These are phyloP conservation scores for Noctua janthe DNA, from an alignment of 2,888 invertebrate species.

Conservation along the genomic window DNA sequence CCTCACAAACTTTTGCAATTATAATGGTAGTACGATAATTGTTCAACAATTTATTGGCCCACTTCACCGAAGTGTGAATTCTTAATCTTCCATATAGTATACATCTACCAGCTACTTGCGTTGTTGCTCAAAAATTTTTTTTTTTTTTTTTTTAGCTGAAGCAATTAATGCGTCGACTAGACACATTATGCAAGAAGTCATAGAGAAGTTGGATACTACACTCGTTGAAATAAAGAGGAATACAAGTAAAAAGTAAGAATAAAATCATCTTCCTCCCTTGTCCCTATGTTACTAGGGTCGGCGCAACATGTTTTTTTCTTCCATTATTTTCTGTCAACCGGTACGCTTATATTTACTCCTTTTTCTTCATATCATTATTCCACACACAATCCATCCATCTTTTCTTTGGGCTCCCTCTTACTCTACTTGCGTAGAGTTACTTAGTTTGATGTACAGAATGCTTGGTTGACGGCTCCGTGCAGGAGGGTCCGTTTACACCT, in stretches of 20 bases:
- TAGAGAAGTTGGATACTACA: slow-evolving; percentile 81
- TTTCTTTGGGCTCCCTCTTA: not conserved
- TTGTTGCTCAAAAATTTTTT: not conserved
- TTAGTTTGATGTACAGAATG: too few relatives aligned
- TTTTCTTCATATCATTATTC: not conserved
- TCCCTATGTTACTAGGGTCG: not conserved
- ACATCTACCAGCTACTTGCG: not conserved
- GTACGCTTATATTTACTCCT: not conserved
- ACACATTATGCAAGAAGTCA: slow-evolving; percentile 73
- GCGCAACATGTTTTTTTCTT: not conserved
- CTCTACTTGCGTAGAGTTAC: too few relatives aligned
- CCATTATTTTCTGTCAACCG: not conserved
- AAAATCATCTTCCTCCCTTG: not conserved
- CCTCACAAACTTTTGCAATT: not conserved
- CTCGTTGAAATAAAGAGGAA: slow-evolving; percentile 77
- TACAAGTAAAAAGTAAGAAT: slow-evolving; percentile 77
- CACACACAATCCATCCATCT: not conserved
- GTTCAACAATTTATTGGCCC: not conserved
- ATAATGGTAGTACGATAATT: not conserved
- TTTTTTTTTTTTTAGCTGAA: slow-evolving; percentile 67
- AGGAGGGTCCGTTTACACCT: not conserved
- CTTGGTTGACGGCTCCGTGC: too few relatives aligned
- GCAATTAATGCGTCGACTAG: slow-evolving; percentile 51
- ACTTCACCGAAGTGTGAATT: not conserved
- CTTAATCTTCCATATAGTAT: too few relatives aligned